A percentile compares a stretch with the other conserved stretches of the same genome.
These are phyloP conservation scores for Drosophila phalerata DNA, from an alignment of 2,888 invertebrate genomes.

Conservation along the genomic window DNA sequence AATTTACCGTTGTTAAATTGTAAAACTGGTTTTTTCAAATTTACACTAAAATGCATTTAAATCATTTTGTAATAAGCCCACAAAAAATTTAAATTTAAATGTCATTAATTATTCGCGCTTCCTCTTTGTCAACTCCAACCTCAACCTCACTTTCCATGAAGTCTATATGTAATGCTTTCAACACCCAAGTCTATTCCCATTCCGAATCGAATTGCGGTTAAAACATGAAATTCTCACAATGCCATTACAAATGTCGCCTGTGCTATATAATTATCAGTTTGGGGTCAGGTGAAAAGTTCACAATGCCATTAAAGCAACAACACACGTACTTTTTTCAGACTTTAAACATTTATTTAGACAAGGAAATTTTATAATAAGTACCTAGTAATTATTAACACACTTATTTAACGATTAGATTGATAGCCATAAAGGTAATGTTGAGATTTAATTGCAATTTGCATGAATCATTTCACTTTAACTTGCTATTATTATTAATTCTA, in stretches of 20 bases:
- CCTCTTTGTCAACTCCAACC: slow-evolving; percentile 4
- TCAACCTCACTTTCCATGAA: slow-evolving; percentile 29
- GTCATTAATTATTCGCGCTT: slow-evolving; percentile 61
- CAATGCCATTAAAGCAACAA: not conserved
- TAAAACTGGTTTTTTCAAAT: slow-evolving; percentile 70
- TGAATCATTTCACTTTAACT: no score
- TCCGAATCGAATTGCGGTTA: slow-evolving; percentile 1
- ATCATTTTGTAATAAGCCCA: slow-evolving; percentile 63
- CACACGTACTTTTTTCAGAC: not conserved
- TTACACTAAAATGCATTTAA: slow-evolving; percentile 68
- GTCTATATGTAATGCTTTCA: not conserved
- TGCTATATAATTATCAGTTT: slow-evolving; percentile 11
- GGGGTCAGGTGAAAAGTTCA: slow-evolving; percentile 25
- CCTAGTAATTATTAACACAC: not conserved
- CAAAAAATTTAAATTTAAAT: slow-evolving; percentile 64
- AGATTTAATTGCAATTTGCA: not conserved
- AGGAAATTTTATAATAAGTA: not conserved
- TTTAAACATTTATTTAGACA: not conserved
- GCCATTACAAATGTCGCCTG: slow-evolving; percentile 8
- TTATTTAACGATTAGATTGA: not conserved
- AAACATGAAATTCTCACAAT: not conserved
- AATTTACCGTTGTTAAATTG: slow-evolving; percentile 42
- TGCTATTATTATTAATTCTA: no score
- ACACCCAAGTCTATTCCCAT: not conserved
- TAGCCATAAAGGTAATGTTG: not conserved